Conservation (phyloP, 2,113 vertebrate genomes). For the Rhinopomastus cyanomelas region DNA sequence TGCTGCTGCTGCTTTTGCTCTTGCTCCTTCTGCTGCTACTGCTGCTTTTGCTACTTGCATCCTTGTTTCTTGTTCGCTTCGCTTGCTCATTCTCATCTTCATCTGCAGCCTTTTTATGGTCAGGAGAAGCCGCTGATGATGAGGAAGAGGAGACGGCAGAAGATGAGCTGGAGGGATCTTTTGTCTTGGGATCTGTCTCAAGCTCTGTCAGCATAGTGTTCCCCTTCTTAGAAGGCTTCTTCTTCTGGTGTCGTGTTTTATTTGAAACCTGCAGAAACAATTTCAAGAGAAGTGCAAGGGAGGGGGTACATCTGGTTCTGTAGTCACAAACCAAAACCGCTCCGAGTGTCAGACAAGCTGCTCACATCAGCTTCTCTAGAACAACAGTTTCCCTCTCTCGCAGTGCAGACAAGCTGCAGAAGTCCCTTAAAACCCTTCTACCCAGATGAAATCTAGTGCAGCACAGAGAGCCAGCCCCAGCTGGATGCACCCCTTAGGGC, state of each 20-base stretch:
- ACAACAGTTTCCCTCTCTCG: background rate
- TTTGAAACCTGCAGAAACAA: conserved; percentile 17
- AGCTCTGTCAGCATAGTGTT: conserved; percentile 18
- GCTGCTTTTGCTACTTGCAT: conserved; percentile 5
- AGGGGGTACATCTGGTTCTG: background rate
- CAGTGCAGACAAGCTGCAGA: background rate
- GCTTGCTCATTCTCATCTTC: background rate
- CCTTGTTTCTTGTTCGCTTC: background rate
- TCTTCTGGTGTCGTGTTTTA: conserved; percentile 41
- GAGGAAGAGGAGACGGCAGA: conserved; percentile 42
- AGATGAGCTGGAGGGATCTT: conserved; percentile 14
- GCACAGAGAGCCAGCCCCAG: background rate
- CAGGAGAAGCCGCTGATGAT: conserved; percentile 4
- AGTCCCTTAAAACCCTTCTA: background rate
- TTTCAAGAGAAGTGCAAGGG: background rate
- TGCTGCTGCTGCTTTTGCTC: fast-evolving
- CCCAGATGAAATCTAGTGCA: background rate
- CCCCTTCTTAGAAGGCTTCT: background rate
- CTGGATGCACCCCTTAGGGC: background rate
- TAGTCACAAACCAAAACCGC: background rate
- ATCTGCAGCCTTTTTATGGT: background rate
- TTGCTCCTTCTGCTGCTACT: fast-evolving
- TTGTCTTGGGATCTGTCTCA: background rate
- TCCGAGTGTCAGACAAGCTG: background rate
- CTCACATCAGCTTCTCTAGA: background rate